Evolutionary conservation across 2,797 vertebrate species (phyloP).

Genomic region (Spheniscus humboldti): DNA sequence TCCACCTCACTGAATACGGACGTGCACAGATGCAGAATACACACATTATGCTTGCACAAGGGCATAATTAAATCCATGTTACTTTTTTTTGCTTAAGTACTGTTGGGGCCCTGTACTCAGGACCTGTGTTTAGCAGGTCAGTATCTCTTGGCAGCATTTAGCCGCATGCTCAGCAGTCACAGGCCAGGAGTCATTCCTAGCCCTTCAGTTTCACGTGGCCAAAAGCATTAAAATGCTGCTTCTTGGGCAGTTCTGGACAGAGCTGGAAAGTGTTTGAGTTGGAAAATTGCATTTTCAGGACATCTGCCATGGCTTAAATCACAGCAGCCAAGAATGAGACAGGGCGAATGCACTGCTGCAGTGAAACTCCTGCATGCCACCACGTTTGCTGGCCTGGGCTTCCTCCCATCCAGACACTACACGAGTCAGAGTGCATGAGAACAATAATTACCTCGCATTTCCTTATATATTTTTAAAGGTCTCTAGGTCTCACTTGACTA

Average conservation of each 20-base stretch:
- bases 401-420: neutral
- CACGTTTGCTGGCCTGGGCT: fast-evolving
- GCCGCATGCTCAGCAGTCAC: neutral
- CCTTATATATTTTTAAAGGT: neutral
- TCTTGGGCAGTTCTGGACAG: neutral
- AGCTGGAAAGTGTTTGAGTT: neutral
- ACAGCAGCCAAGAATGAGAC: neutral
- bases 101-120: neutral
- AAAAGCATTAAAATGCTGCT: neutral
- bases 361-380: neutral
- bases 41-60: neutral
- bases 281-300: neutral
- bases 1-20: neutral
- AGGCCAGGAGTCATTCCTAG: neutral
- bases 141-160: neutral
- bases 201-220: neutral
- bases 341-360: neutral
- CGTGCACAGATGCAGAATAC: fast-evolving
- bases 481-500: neutral
- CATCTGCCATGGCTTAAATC: neutral
- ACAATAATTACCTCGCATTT: neutral
- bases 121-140: neutral
- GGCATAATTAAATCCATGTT: neutral
- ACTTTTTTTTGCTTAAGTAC: neutral
- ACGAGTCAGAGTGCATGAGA: neutral